Base-by-base conservation (phyloP, 2,113 vertebrate species). In the Pitta sordida region DNA sequence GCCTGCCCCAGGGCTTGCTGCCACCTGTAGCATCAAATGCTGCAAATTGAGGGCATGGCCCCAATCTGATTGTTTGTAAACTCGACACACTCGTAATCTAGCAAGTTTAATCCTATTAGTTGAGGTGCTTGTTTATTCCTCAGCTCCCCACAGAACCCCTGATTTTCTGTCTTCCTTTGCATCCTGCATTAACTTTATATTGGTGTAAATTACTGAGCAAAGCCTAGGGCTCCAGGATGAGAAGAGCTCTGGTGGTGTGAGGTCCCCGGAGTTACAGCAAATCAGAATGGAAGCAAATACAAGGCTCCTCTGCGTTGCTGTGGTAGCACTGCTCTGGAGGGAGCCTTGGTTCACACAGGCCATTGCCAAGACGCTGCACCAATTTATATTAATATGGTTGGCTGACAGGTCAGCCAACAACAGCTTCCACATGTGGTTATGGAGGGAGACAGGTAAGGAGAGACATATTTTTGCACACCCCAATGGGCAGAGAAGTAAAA, bases 371-470 rank as follows among this genome's bases (percentile, higher is more conserved):
- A 27, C 23, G 60, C 60, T 83, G 82, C 48, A 30, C 5, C 37
- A 22, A 4, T 29, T 58, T 24, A 2, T n/a, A 2, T 78, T 15
- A 32, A 17, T 6, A 7, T 2, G n/a, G 64, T 5, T 86, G 89
- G n/a, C 37, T 58, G 60, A 12, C 24, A 13, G 73, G 30, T 29
- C 73, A 39, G 69, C 86, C 86, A 41, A 0, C 48, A 75, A 22
- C 53, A 75, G 36, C 83, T 83, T 43, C 91, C 41, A 11, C 10
- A 0, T 0, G 19, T 1, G 5, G 16, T 19, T 13, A 0, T 9
- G 37, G n/a, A 73, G 46, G 36, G 48, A 71, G 52, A 22, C 21
- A 56, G 37, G 41, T 16, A 5, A 55, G 68, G 34, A 64, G 44
- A 52, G 51, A 53, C 27, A 18, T 1, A 1, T 62, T 85, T 86